A percentile compares a stretch with the other conserved stretches of the same genome.
These are phyloP conservation scores for Prenolepis imparis DNA, from an alignment of 2,888 invertebrate species.

Conservation along the genomic window DNA sequence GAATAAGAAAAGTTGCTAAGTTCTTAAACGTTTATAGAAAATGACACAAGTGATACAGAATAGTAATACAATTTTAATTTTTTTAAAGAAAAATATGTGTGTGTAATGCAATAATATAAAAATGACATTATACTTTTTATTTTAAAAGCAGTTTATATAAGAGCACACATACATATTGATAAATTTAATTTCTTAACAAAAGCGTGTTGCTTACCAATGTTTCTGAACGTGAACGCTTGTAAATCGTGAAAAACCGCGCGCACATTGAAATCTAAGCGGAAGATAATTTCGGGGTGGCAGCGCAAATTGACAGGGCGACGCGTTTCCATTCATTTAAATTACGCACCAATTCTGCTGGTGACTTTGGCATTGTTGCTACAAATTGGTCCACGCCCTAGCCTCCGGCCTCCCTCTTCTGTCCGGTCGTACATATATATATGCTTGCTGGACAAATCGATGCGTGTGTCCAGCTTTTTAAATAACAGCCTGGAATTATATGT, in stretches of 20 bases:
- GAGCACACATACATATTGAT: neutral
- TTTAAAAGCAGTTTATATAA: neutral
- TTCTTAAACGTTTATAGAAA: too few relatives aligned
- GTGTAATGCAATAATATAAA: neutral
- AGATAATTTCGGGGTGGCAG: slow-evolving; percentile 84
- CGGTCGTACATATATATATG: neutral
- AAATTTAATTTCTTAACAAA: neutral
- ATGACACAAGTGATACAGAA: neutral
- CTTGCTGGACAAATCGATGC: slow-evolving; percentile 52
- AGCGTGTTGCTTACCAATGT: neutral
- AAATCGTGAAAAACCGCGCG: slow-evolving; percentile 72
- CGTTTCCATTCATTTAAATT: slow-evolving; percentile 85
- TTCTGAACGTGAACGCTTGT: neutral
- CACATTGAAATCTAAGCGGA: slow-evolving; percentile 79
- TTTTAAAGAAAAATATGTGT: neutral
- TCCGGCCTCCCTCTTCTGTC: slow-evolving; percentile 66
- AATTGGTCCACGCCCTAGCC: slow-evolving; percentile 86
- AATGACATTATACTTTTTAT: neutral
- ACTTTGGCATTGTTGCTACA: slow-evolving; percentile 86
- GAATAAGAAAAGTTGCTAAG: too few relatives aligned
- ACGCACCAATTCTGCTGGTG: slow-evolving; percentile 85
- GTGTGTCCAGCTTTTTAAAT: slow-evolving; percentile 69
- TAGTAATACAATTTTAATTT: neutral
- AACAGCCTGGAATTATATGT: slow-evolving; percentile 62
- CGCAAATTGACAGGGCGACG: slow-evolving; percentile 85